Percentiles rank a stretch among this genome's conserved stretches.
phyloP scores from a whole-genome alignment of 2,888 invertebrate genomes.

The Andrena minutula region DNA sequence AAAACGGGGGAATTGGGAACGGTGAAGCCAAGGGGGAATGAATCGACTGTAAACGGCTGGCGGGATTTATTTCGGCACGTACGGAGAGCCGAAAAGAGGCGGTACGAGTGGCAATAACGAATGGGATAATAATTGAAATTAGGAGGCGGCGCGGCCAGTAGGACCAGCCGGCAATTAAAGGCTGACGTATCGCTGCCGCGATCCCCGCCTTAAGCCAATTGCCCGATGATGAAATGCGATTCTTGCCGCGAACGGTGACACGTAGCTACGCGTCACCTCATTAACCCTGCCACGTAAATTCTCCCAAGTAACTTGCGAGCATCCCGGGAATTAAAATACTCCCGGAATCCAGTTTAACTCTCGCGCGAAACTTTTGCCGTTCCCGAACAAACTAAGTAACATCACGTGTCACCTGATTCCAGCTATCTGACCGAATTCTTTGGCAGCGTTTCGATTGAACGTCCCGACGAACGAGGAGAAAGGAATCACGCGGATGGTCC shows the following conservation, averaged over 20 bases:
- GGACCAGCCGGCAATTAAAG: slow-evolving; percentile 70
- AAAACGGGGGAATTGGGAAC: slow-evolving; percentile 7
- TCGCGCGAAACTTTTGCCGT: background rate
- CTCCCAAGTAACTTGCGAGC: background rate
- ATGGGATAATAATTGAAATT: slow-evolving; percentile 78
- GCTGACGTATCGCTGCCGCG: slow-evolving; percentile 66
- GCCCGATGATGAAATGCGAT: slow-evolving; percentile 56
- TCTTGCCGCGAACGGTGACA: slow-evolving; percentile 32
- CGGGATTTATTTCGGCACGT: slow-evolving; percentile 51
- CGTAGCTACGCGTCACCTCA: slow-evolving; percentile 4
- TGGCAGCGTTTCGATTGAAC: background rate
- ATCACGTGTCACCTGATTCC: no score
- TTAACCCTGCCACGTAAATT: slow-evolving; percentile 28
- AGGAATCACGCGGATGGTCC: background rate
- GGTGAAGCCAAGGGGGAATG: slow-evolving; percentile 9
- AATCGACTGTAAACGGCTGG: slow-evolving; percentile 48
- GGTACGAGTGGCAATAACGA: slow-evolving; percentile 70
- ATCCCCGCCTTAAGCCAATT: slow-evolving; percentile 72
- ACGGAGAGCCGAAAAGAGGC: slow-evolving; percentile 71
- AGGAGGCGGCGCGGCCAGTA: slow-evolving; percentile 67
- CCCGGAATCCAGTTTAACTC: background rate
- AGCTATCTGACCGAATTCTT: no score
- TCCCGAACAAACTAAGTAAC: no score
- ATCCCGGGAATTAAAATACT: background rate
- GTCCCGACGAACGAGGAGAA: background rate